A percentile compares a stretch with the other conserved stretches of the same genome.
These are phyloP conservation scores for Nesidiocoris tenuis DNA, from an alignment of 2,888 invertebrate species.

Conservation along the genomic window DNA sequence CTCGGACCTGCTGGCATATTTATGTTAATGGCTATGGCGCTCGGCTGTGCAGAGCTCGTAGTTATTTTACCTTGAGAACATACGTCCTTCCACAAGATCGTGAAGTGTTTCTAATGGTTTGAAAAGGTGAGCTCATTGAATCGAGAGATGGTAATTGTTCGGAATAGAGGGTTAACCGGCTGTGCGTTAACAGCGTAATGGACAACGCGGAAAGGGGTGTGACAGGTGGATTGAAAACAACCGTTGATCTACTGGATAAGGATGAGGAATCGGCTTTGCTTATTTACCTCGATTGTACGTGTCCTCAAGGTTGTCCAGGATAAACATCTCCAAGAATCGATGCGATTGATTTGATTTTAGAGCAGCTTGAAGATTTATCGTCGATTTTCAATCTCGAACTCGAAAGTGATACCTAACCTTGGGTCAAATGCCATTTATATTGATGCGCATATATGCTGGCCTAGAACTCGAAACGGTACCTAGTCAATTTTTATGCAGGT, in stretches of 20 bases:
- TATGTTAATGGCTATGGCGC: neutral
- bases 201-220: neutral
- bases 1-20: neutral
- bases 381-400: no score
- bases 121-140: slow-evolving; percentile 5
- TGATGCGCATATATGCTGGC: no score
- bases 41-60: neutral
- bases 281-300: no score
- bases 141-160: slow-evolving; percentile 22
- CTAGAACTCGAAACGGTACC: no score
- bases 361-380: no score
- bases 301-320: neutral
- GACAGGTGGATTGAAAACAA: neutral
- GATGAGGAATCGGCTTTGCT: neutral
- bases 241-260: neutral
- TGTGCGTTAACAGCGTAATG: neutral
- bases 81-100: slow-evolving; percentile 15
- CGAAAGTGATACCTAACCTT: no score
- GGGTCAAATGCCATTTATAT: no score
- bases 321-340: neutral
- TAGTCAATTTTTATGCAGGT: no score
- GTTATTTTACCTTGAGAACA: neutral
- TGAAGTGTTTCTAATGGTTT: slow-evolving; percentile 20
- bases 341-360: no score
- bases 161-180: neutral